Percentiles rank a stretch among this genome's conserved stretches.
phyloP scores from a whole-genome alignment of 2,888 invertebrate species.

The Drymonia ruficornis region DNA sequence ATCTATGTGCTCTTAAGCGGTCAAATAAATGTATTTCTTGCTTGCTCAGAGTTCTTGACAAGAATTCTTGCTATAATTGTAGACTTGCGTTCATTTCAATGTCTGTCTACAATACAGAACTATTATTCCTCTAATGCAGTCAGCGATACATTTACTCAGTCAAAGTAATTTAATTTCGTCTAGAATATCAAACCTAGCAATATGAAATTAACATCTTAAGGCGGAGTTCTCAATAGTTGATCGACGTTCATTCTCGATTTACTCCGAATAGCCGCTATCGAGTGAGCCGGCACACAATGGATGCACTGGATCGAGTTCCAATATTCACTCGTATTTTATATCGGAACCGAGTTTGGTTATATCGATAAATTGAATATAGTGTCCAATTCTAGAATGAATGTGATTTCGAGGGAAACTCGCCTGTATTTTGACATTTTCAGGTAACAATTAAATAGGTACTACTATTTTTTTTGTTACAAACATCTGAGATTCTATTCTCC shows the following conservation, averaged over 20 bases:
- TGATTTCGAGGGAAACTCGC: no score
- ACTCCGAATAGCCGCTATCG: constrained; percentile 64
- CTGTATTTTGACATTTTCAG: no score
- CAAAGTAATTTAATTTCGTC: not conserved
- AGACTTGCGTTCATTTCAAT: no score
- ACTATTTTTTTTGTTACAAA: no score
- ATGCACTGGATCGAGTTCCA: constrained; percentile 62
- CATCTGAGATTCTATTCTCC: no score
- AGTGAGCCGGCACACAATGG: constrained; percentile 64
- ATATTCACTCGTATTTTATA: constrained; percentile 47
- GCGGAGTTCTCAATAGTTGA: constrained; percentile 72
- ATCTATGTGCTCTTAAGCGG: no score
- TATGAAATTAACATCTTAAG: constrained; percentile 61
- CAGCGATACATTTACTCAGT: not conserved
- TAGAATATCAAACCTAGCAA: constrained; percentile 27
- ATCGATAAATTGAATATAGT: constrained; percentile 12
- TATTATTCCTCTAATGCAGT: not conserved
- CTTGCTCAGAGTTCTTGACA: no score
- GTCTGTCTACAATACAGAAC: no score
- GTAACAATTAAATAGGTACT: no score
- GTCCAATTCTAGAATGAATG: no score
- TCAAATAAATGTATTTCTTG: no score
- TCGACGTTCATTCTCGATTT: constrained; percentile 79
- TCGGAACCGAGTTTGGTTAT: constrained; percentile 33
- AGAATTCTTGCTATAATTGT: no score